phyloP scores from a whole-genome alignment of 2,113 vertebrate genomes.

The Struthio camelus region DNA sequence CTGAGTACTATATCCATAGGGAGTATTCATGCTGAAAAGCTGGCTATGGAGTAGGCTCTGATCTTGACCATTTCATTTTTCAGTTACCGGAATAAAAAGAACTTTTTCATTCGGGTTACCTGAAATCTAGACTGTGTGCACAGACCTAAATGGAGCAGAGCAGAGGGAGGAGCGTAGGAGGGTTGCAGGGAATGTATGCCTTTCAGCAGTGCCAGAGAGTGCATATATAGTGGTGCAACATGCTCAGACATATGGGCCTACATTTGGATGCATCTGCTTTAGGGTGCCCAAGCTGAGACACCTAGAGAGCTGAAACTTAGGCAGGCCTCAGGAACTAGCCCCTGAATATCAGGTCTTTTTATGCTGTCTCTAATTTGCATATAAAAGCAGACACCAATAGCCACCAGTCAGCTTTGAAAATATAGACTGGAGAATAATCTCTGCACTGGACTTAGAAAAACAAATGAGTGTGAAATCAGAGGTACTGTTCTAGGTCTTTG shows the following conservation, averaged over 20 bases:
- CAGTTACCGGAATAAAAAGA: not conserved
- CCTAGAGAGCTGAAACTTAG: constrained; percentile 62
- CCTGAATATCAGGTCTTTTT: not conserved
- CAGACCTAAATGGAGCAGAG: constrained; percentile 66
- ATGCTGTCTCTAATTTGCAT: not conserved
- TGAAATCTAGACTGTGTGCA: constrained; percentile 56
- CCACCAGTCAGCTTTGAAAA: not conserved
- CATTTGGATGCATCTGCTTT: constrained; percentile 63
- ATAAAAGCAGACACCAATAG: not conserved
- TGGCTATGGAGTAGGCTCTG: not conserved
- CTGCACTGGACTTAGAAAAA: not conserved
- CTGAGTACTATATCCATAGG: rapidly evolving
- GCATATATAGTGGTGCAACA: constrained; percentile 72
- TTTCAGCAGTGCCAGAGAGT: constrained; percentile 63
- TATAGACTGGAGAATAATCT: not conserved
- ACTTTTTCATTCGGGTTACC: constrained; percentile 53
- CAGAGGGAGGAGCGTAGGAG: constrained; percentile 68
- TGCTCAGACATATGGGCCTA: constrained; percentile 70
- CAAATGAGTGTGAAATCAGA: not conserved
- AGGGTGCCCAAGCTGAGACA: constrained; percentile 57
- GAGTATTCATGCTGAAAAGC: not conserved
- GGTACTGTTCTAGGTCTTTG: not conserved
- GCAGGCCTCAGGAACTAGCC: constrained; percentile 26
- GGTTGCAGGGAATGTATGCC: constrained; percentile 59
- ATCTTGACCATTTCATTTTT: not conserved